Evolutionary conservation across 1,140 invertebrate genomes (phyloP).

Genomic region (Drosophila punjabiensis): DNA sequence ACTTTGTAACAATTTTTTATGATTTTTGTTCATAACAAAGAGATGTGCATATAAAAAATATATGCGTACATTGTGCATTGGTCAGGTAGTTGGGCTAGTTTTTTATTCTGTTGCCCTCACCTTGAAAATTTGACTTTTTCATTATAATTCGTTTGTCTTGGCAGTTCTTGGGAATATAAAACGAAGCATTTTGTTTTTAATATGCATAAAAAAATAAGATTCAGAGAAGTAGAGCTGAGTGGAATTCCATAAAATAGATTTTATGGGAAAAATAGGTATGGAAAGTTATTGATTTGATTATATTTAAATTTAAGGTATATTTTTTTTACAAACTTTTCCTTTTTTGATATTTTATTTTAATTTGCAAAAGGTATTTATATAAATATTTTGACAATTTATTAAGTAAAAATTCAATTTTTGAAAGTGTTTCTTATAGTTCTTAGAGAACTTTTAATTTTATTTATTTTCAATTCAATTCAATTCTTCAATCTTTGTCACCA

Average conservation of each 20-base stretch:
- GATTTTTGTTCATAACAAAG: constrained; percentile 65
- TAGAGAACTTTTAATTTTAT: not conserved
- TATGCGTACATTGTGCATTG: constrained; percentile 33
- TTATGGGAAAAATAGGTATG: too few species aligned
- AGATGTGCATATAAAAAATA: constrained; percentile 59
- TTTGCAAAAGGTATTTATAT: too few species aligned
- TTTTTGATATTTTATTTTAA: too few species aligned
- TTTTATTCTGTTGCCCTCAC: constrained; percentile 51
- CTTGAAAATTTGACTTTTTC: constrained; percentile 75
- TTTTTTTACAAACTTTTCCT: too few species aligned
- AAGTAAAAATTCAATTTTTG: too few species aligned
- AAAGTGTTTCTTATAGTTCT: not conserved
- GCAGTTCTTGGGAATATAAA: constrained; percentile 55
- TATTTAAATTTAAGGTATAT: too few species aligned
- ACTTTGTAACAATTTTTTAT: constrained; percentile 83
- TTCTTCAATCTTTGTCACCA: constrained; percentile 28
- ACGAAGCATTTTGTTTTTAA: constrained; percentile 31
- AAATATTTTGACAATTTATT: not conserved
- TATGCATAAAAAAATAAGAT: constrained; percentile 34
- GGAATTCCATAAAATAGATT: not conserved
- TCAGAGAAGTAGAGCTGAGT: constrained; percentile 25
- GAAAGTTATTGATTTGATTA: not conserved
- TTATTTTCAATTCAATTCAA: not conserved
- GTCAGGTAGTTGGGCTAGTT: constrained; percentile 54
- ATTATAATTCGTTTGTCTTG: constrained; percentile 69